phyloP scores from a whole-genome alignment of 1,140 invertebrate species.

The Lysiphlebus fabarum region DNA sequence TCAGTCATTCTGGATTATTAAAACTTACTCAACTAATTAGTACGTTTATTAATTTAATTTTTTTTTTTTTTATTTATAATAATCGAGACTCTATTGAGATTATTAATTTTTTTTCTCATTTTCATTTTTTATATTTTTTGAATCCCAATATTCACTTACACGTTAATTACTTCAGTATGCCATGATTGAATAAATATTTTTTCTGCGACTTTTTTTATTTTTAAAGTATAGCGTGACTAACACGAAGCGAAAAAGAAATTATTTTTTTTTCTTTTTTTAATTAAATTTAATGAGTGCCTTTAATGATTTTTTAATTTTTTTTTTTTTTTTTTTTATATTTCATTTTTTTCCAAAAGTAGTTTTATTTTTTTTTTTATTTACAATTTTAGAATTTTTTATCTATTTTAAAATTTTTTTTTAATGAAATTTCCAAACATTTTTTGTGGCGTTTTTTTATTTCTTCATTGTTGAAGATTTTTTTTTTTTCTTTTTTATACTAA shows the following conservation, averaged over 20 bases:
- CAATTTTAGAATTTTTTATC: too few species aligned
- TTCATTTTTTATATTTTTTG: slow-evolving; percentile 25
- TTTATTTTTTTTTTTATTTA: too few species aligned
- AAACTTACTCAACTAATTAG: slow-evolving; percentile 20
- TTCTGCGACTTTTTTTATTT: slow-evolving; percentile 12
- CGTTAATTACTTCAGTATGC: slow-evolving; percentile 35
- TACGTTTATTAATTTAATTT: slow-evolving; percentile 6
- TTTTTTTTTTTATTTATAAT: slow-evolving; percentile 6
- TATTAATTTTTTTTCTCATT: slow-evolving; percentile 1
- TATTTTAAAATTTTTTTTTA: too few species aligned
- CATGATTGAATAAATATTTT: slow-evolving; percentile 40
- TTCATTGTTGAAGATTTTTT: too few species aligned
- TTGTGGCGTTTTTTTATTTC: not conserved
- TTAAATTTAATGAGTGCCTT: slow-evolving; percentile 1
- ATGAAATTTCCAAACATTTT: not conserved
- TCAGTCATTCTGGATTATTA: slow-evolving; percentile 23
- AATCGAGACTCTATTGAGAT: not conserved
- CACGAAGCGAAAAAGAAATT: slow-evolving; percentile 21
- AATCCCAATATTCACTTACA: slow-evolving; percentile 33
- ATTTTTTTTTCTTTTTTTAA: slow-evolving; percentile 7
- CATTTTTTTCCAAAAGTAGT: too few species aligned
- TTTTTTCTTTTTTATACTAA: too few species aligned
- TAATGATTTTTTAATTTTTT: not conserved
- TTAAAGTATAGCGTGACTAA: slow-evolving; percentile 18
- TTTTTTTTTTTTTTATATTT: too few species aligned